These are phyloP conservation scores for Proterorhinus semilunaris DNA, from an alignment of 2,113 vertebrate genomes.

Conservation along the genomic window DNA sequence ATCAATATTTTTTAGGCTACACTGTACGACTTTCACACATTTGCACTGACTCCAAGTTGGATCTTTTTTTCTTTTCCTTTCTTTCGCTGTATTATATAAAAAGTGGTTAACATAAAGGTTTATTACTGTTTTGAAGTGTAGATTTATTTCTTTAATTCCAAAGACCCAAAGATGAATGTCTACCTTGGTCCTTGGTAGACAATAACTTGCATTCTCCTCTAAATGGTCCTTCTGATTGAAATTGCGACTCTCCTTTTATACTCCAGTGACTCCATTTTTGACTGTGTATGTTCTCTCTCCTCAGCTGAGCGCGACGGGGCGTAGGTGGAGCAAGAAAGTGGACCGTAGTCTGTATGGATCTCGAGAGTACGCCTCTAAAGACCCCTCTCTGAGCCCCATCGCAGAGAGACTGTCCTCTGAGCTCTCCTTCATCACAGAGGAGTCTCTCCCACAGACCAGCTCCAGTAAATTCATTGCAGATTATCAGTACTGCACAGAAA, in stretches of 20 bases:
- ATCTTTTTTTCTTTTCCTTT: too few species aligned
- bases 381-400: slow-evolving; percentile 75
- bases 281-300: slow-evolving; percentile 4
- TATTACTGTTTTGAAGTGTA: too few species aligned
- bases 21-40: neutral
- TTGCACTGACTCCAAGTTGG: neutral
- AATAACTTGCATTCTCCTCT: too few species aligned
- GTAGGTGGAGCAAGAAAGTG: slow-evolving; percentile 67
- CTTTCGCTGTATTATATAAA: too few species aligned
- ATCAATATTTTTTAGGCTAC: neutral
- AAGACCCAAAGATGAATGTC: too few species aligned
- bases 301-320: slow-evolving; percentile 19
- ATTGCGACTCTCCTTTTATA: too few species aligned
- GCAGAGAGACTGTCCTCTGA: slow-evolving; percentile 42
- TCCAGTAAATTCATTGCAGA: slow-evolving; percentile 2
- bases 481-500: too few species aligned
- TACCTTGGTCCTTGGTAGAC: too few species aligned
- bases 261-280: neutral
- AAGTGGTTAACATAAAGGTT: too few species aligned
- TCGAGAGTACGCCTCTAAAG: slow-evolving; percentile 72
- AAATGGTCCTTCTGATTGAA: too few species aligned
- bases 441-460: neutral
- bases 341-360: slow-evolving; percentile 74
- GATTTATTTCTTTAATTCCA: too few species aligned
- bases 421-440: slow-evolving; percentile 17